Conservation (phyloP, 2,888 invertebrate species). For the Agriopis aurantiaria region DNA sequence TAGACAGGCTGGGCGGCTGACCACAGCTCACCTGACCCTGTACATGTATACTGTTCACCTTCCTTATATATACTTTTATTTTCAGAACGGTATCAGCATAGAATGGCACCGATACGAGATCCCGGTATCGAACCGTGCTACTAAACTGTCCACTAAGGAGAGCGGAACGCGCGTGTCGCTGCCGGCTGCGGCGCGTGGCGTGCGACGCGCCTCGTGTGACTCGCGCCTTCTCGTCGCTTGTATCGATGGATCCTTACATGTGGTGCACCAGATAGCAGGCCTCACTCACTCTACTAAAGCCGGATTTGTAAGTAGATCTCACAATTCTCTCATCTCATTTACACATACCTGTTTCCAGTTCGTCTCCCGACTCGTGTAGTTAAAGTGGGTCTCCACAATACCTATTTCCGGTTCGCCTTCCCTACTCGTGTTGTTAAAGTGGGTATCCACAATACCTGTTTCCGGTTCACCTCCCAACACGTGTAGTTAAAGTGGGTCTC, state of each 20-base stretch:
- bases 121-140: constrained; percentile 87
- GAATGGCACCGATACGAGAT: constrained; percentile 91
- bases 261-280: constrained; percentile 91
- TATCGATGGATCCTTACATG: constrained; percentile 93
- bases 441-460: too few relatives aligned
- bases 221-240: constrained; percentile 93
- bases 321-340: not conserved
- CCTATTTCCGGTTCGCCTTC: too few relatives aligned
- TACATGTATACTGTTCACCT: not conserved
- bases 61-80: not conserved
- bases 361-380: too few relatives aligned
- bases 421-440: too few relatives aligned
- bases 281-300: constrained; percentile 92
- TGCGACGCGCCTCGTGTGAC: constrained; percentile 85
- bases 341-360: too few relatives aligned
- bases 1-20: too few relatives aligned
- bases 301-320: constrained; percentile 89
- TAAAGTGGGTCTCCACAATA: too few relatives aligned
- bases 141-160: constrained; percentile 81
- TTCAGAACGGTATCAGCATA: constrained; percentile 76
- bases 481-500: too few relatives aligned
- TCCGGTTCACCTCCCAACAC: too few relatives aligned
- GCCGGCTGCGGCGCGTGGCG: constrained; percentile 81
- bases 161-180: constrained; percentile 83
- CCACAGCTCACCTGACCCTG: too few relatives aligned